A percentile compares a stretch with the other conserved stretches of the same genome.
These are phyloP conservation scores for Diprion similis DNA, from an alignment of 1,140 invertebrate genomes.

Conservation along the genomic window DNA sequence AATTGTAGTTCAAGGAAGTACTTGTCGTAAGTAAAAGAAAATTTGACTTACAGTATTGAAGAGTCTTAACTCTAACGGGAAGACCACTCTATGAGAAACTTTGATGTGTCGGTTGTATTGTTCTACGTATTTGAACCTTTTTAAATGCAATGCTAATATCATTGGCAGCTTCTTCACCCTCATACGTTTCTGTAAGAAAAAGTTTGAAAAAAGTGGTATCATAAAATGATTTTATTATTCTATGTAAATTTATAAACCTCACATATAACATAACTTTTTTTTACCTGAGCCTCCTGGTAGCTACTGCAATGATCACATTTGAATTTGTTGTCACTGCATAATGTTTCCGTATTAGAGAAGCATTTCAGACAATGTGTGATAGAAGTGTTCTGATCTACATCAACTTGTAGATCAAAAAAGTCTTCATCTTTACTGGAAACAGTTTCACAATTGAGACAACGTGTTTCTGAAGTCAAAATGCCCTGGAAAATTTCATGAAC, in stretches of 20 bases:
- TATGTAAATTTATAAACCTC: background rate
- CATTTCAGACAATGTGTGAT: conserved; percentile 98
- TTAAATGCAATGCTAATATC: conserved; percentile 96
- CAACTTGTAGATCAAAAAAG: conserved; percentile 98
- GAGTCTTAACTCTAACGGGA: conserved; percentile 95
- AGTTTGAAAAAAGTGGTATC: background rate
- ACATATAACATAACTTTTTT: conserved; percentile 28
- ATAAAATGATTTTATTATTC: conserved; percentile 18
- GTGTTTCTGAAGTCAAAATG: conserved; percentile 97
- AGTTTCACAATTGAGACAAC: conserved; percentile 99
- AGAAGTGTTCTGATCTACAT: conserved; percentile 99
- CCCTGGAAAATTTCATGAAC: conserved; percentile 99
- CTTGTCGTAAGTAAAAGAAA: conserved; percentile 12
- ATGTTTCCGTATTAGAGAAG: conserved; percentile 98
- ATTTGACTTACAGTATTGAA: conserved; percentile 92
- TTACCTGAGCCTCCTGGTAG: conserved; percentile 96
- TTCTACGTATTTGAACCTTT: conserved; percentile 99
- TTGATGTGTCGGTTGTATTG: conserved; percentile 98
- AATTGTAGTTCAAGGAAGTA: background rate
- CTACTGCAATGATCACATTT: conserved; percentile 99
- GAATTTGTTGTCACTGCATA: conserved; percentile 99
- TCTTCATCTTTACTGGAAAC: conserved; percentile 99
- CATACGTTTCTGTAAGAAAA: conserved; percentile 85
- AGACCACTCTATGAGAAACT: conserved; percentile 98
- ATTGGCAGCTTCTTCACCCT: conserved; percentile 97